These are phyloP conservation scores for Callorhinus ursinus DNA, from an alignment of 2,113 vertebrate species.

Conservation along the genomic window DNA sequence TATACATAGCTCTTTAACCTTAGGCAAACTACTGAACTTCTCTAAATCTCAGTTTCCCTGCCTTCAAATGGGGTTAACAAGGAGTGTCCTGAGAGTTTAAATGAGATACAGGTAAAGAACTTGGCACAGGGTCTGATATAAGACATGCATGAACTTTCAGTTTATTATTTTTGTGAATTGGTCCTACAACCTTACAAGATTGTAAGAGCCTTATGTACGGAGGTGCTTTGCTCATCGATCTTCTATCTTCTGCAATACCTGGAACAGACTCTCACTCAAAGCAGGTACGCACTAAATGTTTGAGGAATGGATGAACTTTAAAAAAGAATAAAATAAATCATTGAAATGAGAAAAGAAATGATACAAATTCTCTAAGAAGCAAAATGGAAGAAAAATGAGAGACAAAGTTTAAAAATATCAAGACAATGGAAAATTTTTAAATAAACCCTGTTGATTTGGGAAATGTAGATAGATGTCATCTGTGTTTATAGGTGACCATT, in stretches of 20 bases:
- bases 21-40: not conserved
- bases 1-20: not conserved
- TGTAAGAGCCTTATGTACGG: not conserved
- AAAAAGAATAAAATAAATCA: not conserved
- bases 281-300: not conserved
- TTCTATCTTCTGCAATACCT: not conserved
- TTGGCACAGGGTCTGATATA: not conserved
- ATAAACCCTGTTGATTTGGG: not conserved
- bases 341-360: not conserved
- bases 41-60: not conserved
- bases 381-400: not conserved
- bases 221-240: not conserved
- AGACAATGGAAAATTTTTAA: not conserved
- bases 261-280: not conserved
- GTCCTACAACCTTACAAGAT: not conserved
- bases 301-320: conserved; percentile 27
- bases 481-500: not conserved
- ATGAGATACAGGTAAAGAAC: not conserved
- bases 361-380: not conserved
- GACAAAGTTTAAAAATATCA: not conserved
- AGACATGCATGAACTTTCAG: not conserved
- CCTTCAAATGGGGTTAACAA: not conserved
- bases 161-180: not conserved
- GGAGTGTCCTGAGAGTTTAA: not conserved
- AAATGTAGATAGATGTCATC: not conserved